phyloP scores from a whole-genome alignment of 2,797 vertebrate species.

The Platyrinchus mystaceus region DNA sequence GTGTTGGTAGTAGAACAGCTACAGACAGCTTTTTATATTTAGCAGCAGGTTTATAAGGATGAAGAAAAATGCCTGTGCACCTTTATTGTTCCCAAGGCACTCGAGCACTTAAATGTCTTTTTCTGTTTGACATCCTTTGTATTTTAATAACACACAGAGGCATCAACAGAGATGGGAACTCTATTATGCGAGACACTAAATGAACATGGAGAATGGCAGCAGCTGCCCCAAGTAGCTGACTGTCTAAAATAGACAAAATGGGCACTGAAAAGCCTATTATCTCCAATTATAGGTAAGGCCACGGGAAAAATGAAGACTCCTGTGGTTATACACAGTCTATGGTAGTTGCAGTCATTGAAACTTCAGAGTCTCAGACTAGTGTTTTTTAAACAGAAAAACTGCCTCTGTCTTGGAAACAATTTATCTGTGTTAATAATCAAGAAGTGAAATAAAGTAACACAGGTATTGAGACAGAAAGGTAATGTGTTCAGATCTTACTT shows the following conservation, averaged over 20 bases:
- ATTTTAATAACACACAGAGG: slow-evolving; percentile 20
- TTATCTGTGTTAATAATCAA: background rate
- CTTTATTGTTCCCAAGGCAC: slow-evolving; percentile 24
- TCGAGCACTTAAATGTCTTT: slow-evolving; percentile 22
- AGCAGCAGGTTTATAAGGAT: slow-evolving; percentile 31
- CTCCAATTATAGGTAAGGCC: background rate
- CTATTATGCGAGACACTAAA: background rate
- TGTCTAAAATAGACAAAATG: background rate
- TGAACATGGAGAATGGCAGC: slow-evolving; percentile 5
- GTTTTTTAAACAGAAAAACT: background rate
- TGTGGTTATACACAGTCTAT: background rate
- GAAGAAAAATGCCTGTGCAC: background rate
- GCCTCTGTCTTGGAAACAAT: background rate
- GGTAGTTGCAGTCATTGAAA: background rate
- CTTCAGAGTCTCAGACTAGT: background rate
- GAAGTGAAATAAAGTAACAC: background rate
- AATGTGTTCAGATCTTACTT: background rate
- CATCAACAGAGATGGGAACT: slow-evolving; percentile 3
- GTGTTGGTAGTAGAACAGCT: background rate
- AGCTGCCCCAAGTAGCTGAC: background rate
- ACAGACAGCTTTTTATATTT: slow-evolving; percentile 1
- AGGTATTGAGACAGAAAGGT: background rate
- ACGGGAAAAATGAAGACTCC: background rate
- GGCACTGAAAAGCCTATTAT: background rate
- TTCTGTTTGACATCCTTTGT: slow-evolving; percentile 50